These are phyloP conservation scores for Eurytoma californica DNA, from an alignment of 2,888 invertebrate species.

Conservation along the genomic window DNA sequence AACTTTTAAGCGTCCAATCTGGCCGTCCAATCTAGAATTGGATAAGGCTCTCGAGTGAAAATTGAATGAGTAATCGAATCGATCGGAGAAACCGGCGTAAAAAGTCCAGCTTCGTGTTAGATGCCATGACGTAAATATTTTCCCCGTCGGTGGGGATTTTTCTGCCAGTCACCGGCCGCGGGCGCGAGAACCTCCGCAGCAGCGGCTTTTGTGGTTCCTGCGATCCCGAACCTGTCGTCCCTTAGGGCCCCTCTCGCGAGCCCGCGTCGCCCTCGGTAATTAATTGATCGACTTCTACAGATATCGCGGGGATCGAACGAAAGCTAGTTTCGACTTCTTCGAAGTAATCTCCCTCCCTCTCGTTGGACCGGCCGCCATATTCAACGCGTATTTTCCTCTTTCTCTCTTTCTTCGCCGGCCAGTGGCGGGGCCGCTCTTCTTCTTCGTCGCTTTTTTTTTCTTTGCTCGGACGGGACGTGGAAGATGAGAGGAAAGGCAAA, in stretches of 20 bases:
- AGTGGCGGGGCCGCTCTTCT: not conserved
- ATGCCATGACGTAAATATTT: conserved; percentile 59
- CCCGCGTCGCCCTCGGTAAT: conserved; percentile 62
- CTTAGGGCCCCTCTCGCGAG: conserved; percentile 4
- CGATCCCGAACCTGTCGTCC: conserved; percentile 51
- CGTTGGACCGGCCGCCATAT: conserved; percentile 3
- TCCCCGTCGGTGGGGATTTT: conserved; percentile 54
- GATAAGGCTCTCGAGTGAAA: conserved; percentile 57
- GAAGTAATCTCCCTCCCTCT: conserved; percentile 45
- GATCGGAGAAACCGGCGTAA: conserved; percentile 16
- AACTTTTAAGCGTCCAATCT: conserved; percentile 25
- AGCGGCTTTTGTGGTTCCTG: conserved; percentile 21
- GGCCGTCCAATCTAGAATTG: conserved; percentile 24
- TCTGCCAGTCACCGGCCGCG: conserved; percentile 65
- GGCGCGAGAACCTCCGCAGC: conserved; percentile 57
- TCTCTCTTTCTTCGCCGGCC: not conserved
- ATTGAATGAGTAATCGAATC: conserved; percentile 70
- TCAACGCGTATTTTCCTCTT: conserved; percentile 39
- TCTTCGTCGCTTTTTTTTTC: not conserved
- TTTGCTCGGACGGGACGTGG: not conserved
- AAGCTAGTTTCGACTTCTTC: conserved; percentile 55
- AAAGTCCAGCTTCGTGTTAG: not conserved
- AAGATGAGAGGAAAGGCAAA: conserved; percentile 30
- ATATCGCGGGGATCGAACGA: conserved; percentile 61
- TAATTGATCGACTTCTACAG: conserved; percentile 68